Percentiles rank a stretch among this genome's conserved stretches.
phyloP scores from a whole-genome alignment of 2,888 invertebrate genomes.

The Latheticus oryzae region DNA sequence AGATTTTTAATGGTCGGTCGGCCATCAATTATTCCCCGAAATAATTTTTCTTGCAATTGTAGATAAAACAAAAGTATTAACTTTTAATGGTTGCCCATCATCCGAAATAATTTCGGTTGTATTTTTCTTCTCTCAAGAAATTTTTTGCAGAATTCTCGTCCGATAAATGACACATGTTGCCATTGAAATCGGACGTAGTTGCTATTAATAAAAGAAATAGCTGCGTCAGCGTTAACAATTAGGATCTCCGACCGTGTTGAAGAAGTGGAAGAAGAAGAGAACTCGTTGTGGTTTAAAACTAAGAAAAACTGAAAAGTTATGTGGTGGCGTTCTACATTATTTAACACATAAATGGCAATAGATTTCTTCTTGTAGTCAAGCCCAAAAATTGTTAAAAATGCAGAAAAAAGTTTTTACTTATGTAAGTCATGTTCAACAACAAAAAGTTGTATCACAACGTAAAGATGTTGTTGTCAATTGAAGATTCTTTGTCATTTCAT shows the following conservation, averaged over 20 bases:
- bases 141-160: conserved; percentile 34
- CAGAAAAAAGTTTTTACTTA: conserved; percentile 4
- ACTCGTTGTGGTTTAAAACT: conserved; percentile 37
- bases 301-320: conserved; percentile 35
- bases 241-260: conserved; percentile 44
- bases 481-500: conserved; percentile 23
- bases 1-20: conserved; percentile 24
- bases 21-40: conserved; percentile 8
- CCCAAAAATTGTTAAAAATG: background rate
- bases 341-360: conserved; percentile 33
- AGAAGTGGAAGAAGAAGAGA: too few species aligned
- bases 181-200: conserved; percentile 27
- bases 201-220: conserved; percentile 41
- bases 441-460: conserved; percentile 33
- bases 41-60: too few species aligned
- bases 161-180: conserved; percentile 34
- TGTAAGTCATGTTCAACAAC: conserved; percentile 34
- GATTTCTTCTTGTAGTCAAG: too few species aligned
- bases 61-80: too few species aligned
- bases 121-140: conserved; percentile 12
- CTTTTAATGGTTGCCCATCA: too few species aligned
- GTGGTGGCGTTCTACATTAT: conserved; percentile 30
- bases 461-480: conserved; percentile 24
- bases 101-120: conserved; percentile 27
- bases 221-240: conserved; percentile 48